Percentiles rank a stretch among this genome's conserved stretches.
phyloP scores from a whole-genome alignment of 2,888 invertebrate species.

The Drosophila lutescens region DNA sequence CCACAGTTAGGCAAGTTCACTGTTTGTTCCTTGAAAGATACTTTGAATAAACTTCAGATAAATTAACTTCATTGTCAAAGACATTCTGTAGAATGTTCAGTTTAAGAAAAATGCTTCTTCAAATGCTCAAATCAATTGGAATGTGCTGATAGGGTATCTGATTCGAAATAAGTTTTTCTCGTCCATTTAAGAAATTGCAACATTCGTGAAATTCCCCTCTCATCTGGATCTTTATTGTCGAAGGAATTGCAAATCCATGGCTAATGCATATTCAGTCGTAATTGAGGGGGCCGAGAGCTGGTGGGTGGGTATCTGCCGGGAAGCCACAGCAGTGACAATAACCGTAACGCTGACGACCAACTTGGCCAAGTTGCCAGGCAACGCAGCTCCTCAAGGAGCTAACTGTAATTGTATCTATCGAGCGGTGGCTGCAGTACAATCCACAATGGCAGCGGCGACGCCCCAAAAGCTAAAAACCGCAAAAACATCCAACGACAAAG shows the following conservation, averaged over 20 bases:
- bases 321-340: conserved; percentile 53
- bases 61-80: background rate
- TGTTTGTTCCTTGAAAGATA: no score
- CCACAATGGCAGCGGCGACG: conserved; percentile 38
- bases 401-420: conserved; percentile 74
- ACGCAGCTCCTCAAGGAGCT: conserved; percentile 48
- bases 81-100: background rate
- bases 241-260: conserved; percentile 25
- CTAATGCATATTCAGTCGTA: conserved; percentile 36
- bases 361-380: conserved; percentile 21
- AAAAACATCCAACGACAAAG: conserved; percentile 65
- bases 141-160: conserved; percentile 1
- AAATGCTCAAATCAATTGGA: conserved; percentile 5
- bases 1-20: background rate
- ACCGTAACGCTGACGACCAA: conserved; percentile 54
- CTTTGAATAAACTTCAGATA: background rate
- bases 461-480: conserved; percentile 70
- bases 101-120: background rate
- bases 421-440: conserved; percentile 48
- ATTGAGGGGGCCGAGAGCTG: conserved; percentile 14
- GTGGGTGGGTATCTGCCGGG: background rate
- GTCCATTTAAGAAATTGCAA: background rate
- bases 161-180: background rate
- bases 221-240: background rate
- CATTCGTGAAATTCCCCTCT: conserved; percentile 9